Percentiles rank a stretch among this genome's conserved stretches.
These are phyloP conservation scores for Pyrocoelia pectoralis DNA, from an alignment of 2,888 invertebrate genomes.

Conservation along the genomic window DNA sequence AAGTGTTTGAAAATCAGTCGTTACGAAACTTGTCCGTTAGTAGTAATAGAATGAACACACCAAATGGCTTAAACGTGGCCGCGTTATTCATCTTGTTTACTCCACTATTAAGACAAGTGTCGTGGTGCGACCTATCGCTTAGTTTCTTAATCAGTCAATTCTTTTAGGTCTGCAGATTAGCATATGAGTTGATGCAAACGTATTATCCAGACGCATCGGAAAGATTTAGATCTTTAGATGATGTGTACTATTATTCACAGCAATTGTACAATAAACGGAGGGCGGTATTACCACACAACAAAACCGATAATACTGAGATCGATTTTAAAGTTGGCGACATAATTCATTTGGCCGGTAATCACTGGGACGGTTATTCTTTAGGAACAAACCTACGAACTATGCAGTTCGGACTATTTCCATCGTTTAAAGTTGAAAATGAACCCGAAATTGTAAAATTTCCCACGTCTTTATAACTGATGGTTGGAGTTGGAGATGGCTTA, in stretches of 20 bases:
- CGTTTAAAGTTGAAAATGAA: neutral
- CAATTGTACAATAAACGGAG: neutral
- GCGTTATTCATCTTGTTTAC: too few relatives aligned
- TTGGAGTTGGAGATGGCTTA: too few relatives aligned
- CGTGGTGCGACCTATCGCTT: too few relatives aligned
- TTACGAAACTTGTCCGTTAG: too few relatives aligned
- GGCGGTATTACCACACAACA: neutral
- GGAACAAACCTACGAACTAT: neutral
- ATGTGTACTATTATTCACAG: constrained; percentile 90
- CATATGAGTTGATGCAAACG: constrained; percentile 76
- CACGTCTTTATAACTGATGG: too few relatives aligned
- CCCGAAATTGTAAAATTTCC: neutral
- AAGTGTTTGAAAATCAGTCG: too few relatives aligned
- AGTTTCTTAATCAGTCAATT: too few relatives aligned
- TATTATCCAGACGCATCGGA: constrained; percentile 72
- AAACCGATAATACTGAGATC: neutral
- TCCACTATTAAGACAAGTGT: too few relatives aligned
- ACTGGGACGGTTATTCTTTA: constrained; percentile 7
- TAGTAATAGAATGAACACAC: too few relatives aligned
- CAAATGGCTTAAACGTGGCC: too few relatives aligned
- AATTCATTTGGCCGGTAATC: neutral
- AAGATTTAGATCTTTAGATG: constrained; percentile 91
- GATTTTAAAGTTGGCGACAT: neutral
- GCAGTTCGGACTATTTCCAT: neutral
- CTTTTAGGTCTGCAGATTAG: constrained; percentile 3